phyloP scores from a whole-genome alignment of 2,888 invertebrate species.

The Meteorus colon region DNA sequence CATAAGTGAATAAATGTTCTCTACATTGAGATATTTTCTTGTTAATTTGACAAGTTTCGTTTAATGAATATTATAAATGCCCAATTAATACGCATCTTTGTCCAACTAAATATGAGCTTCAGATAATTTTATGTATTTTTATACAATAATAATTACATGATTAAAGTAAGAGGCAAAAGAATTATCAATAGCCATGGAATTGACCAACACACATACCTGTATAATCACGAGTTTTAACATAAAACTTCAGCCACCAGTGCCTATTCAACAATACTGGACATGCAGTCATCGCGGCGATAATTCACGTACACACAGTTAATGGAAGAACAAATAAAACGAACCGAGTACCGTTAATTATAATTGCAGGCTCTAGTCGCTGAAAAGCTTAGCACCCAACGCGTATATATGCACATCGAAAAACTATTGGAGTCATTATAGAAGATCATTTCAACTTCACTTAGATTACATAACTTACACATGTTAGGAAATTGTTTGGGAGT shows the following conservation, averaged over 20 bases:
- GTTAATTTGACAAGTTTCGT: slow-evolving; percentile 22
- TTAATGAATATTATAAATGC: slow-evolving; percentile 2
- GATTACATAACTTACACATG: background rate
- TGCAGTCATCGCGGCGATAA: slow-evolving; percentile 30
- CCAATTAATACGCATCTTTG: slow-evolving; percentile 24
- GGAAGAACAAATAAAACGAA: slow-evolving; percentile 30
- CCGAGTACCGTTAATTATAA: slow-evolving; percentile 22
- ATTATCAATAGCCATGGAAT: background rate
- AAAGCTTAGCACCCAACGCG: slow-evolving; percentile 36
- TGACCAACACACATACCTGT: background rate
- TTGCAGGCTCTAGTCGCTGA: slow-evolving; percentile 44
- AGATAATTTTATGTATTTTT: slow-evolving; percentile 19
- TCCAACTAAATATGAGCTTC: slow-evolving; percentile 5
- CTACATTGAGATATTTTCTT: slow-evolving; percentile 57
- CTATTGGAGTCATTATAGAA: slow-evolving; percentile 33
- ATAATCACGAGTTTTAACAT: slow-evolving; percentile 18
- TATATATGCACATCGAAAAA: slow-evolving; percentile 20
- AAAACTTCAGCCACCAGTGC: slow-evolving; percentile 37
- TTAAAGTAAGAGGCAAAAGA: background rate
- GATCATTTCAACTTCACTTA: slow-evolving; percentile 27
- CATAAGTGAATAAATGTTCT: slow-evolving; percentile 61
- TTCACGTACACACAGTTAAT: slow-evolving; percentile 17
- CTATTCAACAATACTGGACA: slow-evolving; percentile 29
- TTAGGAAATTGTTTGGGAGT: background rate
- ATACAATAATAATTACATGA: slow-evolving; percentile 3